Base-by-base conservation (phyloP, 2,797 vertebrate genomes). In the Ispidina lecontei region DNA sequence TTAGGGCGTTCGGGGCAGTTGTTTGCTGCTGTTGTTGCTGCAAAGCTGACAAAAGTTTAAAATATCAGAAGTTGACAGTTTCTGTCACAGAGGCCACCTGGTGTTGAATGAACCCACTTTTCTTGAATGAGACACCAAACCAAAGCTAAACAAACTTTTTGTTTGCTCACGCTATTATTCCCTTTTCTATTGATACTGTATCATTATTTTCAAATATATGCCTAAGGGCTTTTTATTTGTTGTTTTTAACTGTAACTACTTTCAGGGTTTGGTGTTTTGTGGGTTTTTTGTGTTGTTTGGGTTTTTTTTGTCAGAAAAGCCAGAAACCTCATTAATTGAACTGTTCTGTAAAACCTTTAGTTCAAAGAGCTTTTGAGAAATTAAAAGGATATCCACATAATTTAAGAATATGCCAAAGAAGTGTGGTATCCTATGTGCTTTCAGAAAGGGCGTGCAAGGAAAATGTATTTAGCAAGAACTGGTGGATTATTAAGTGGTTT, bases 401-500 rank as follows among this genome's bases (percentile, higher is more conserved):
- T 73, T 62, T 29, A 84, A 79, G 49, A 71, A 35, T 49, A 84
- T 26, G 31, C 21, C 25, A 70, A 89, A 90, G 90, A 58, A 90
- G 71, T 64, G 78, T 64, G 26, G 83, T 95, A 37, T 74, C 43
- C n/a, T 87, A 75, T 89, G 43, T 71, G 62, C 65, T 93, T 94
- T 89, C 59, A 80, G 58, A 33, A 49, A 94, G 83, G 75, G 67
- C 68, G 83, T 75, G 81, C 96, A 96, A 96, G 84, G 88, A 94
- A 96, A 96, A 76, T 63, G 72, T 96, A 81, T 97, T 97, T 96
- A 96, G 94, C 95, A 95, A 96, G 96, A 97, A 93, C 80, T 82
- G 68, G 96, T 97, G 93, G 96, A 97, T 98, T 97, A 97, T 97
- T 97, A 98, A 97, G 95, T 97, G 95, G 73, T 83, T 95, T 97